Evolutionary conservation across 1,140 invertebrate genomes (phyloP).

Genomic region (Zaprionus vittiger): DNA sequence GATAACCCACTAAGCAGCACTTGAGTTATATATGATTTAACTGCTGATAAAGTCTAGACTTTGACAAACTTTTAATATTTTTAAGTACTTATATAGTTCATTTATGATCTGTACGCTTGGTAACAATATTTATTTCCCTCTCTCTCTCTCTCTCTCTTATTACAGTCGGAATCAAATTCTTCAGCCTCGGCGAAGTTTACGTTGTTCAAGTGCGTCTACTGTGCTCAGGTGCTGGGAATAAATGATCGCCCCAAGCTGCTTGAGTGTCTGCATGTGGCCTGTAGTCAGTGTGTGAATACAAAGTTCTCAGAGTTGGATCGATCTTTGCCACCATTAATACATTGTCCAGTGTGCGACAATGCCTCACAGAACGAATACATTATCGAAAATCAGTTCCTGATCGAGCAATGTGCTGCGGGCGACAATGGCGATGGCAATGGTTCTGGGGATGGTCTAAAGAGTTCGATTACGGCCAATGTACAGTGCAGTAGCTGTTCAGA

Average conservation of each 20-base stretch:
- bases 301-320: conserved; percentile 88
- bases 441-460: conserved; percentile 54
- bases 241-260: conserved; percentile 90
- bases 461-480: conserved; percentile 54
- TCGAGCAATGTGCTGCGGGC: conserved; percentile 85
- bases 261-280: conserved; percentile 94
- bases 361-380: conserved; percentile 87
- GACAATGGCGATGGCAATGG: conserved; percentile 74
- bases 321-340: conserved; percentile 84
- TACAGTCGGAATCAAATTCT: conserved; percentile 80
- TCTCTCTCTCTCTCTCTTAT: background rate
- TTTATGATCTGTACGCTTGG: conserved; percentile 1
- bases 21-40: conserved; percentile 6
- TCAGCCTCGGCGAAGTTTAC: conserved; percentile 85
- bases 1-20: conserved; percentile 13
- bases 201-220: conserved; percentile 87
- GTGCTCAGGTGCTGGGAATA: conserved; percentile 87
- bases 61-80: background rate
- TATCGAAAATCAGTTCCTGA: conserved; percentile 91
- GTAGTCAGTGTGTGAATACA: conserved; percentile 89
- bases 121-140: conserved; percentile 2
- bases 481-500: conserved; percentile 94
- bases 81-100: background rate
- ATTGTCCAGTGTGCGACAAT: conserved; percentile 88
- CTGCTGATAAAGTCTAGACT: background rate